Evolutionary conservation across 2,113 vertebrate species (phyloP).

Genomic region (Cochlearius cochlearius): DNA sequence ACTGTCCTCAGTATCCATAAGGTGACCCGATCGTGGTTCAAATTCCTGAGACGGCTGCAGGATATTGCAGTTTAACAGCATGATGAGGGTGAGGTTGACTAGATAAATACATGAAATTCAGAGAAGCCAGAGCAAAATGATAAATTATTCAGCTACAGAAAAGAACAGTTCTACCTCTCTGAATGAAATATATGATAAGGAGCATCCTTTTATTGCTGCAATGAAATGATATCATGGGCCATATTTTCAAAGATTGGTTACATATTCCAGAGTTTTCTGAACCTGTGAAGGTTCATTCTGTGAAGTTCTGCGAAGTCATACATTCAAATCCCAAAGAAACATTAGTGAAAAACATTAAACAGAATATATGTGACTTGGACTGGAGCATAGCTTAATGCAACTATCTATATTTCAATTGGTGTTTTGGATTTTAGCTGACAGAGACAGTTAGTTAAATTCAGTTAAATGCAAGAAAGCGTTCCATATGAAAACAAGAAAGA

Average conservation of each 20-base stretch:
- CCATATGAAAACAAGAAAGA: not conserved
- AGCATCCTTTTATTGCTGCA: not conserved
- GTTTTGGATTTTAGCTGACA: not conserved
- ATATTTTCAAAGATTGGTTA: not conserved
- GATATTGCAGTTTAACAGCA: not conserved
- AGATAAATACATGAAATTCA: not conserved
- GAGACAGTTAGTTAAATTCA: not conserved
- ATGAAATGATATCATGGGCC: not conserved
- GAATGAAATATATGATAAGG: not conserved
- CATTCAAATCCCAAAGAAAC: not conserved
- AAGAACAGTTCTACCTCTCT: not conserved
- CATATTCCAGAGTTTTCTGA: not conserved
- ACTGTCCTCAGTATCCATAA: not conserved
- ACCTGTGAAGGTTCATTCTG: not conserved
- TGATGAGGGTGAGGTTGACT: not conserved
- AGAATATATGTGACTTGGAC: not conserved
- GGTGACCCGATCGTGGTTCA: accelerated
- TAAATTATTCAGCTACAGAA: not conserved
- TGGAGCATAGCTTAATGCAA: not conserved
- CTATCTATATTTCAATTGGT: not conserved
- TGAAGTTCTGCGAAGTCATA: not conserved
- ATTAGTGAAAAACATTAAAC: not conserved
- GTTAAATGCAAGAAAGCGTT: not conserved
- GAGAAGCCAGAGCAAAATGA: not conserved
- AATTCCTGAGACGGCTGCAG: not conserved